Percentiles rank a stretch among this genome's conserved stretches.
These are phyloP conservation scores for Andrena hattorfiana DNA, from an alignment of 2,888 invertebrate species.

Conservation along the genomic window DNA sequence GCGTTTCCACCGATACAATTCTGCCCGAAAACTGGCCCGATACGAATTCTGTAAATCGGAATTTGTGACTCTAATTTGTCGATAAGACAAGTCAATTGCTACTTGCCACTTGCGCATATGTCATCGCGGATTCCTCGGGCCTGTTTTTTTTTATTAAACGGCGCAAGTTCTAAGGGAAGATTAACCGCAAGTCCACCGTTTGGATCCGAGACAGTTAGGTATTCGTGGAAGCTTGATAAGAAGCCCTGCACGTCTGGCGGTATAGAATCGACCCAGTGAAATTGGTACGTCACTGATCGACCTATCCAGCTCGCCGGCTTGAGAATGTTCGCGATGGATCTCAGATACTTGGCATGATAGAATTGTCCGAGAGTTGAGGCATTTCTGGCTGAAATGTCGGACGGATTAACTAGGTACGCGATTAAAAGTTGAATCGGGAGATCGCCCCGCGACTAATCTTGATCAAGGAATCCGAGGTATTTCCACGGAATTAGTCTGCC, in stretches of 20 bases:
- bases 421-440: slow-evolving; percentile 9
- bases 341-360: slow-evolving; percentile 17
- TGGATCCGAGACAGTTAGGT: not conserved
- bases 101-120: no score
- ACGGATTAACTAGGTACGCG: not conserved
- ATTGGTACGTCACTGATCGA: slow-evolving; percentile 24
- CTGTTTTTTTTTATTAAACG: no score
- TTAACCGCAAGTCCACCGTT: no score
- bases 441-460: not conserved
- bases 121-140: no score
- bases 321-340: slow-evolving; percentile 14
- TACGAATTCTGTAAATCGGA: no score
- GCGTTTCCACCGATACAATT: not conserved
- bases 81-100: no score
- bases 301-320: not conserved
- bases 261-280: slow-evolving; percentile 19
- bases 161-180: not conserved
- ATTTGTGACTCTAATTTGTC: no score
- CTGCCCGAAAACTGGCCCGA: not conserved
- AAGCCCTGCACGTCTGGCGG: slow-evolving; percentile 10
- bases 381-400: slow-evolving; percentile 15
- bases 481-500: not conserved
- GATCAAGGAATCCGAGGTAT: not conserved
- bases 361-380: slow-evolving; percentile 20
- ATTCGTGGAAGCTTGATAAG: slow-evolving; percentile 9